A percentile compares a stretch with the other conserved stretches of the same genome.
These are phyloP conservation scores for Peromyscus eremicus DNA, from an alignment of 2,797 vertebrate species.

Conservation along the genomic window DNA sequence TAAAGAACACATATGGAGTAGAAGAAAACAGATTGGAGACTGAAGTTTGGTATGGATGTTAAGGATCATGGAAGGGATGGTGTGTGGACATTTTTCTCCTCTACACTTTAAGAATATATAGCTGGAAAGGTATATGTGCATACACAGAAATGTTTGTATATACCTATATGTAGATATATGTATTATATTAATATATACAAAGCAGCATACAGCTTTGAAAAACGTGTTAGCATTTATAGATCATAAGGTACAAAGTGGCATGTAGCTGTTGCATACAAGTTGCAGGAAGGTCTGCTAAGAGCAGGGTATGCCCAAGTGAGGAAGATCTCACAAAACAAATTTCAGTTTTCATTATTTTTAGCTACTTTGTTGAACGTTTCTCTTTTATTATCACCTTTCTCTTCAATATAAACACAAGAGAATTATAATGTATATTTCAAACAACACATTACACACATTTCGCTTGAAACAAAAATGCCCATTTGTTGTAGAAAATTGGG, in stretches of 20 bases:
- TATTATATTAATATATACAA: background rate
- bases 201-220: background rate
- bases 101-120: background rate
- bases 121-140: background rate
- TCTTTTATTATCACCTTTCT: background rate
- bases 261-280: background rate
- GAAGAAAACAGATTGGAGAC: background rate
- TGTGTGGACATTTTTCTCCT: background rate
- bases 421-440: background rate
- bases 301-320: background rate
- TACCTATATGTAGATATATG: background rate
- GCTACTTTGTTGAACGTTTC: background rate
- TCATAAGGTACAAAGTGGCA: background rate
- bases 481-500: background rate
- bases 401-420: slow-evolving; percentile 2
- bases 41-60: background rate
- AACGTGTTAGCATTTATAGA: background rate
- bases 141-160: background rate
- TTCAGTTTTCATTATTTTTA: background rate
- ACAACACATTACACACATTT: background rate
- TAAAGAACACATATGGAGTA: background rate
- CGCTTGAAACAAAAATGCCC: background rate
- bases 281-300: background rate
- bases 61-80: background rate
- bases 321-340: background rate